Base-by-base conservation (phyloP, 2,888 invertebrate genomes). In the Nomada ruficornis region DNA sequence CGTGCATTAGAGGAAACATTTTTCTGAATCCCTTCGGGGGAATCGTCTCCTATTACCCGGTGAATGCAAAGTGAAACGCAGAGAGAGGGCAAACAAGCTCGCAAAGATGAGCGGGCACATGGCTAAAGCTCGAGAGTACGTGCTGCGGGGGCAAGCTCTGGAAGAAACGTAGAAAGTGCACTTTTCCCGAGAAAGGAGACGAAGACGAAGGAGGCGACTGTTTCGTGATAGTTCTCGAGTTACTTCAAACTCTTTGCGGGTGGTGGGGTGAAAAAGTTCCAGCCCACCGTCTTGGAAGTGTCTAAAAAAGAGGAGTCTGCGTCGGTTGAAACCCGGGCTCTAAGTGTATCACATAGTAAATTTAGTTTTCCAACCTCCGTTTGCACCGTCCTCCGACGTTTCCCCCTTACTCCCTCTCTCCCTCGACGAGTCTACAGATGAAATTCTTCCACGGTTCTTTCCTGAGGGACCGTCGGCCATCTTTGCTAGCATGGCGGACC, bases 321-420 rank as follows among this genome's bases (percentile, higher is more conserved):
- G 83, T 85, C 79, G 86, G 77, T 80, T 71, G 86, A 86, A 80
- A 79, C 83, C 76, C 85, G 63, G 75, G 81, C 90, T 91, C 91
- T 93, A 93, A 93, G 93, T 93, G 92, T 93, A 93, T 93, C 93
- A 93, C 93, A 93, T 92, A 93, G 93, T 93, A 93, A 93, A 94
- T 93, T 93, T 92, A 92, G 92, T 94, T 92, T 93, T 86, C 90
- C 90, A 88, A 91, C 89, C 91, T 91, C 87, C 89, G 86, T 85
- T 86, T 86, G 86, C 86, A 80, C 75, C 78, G 29, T 52, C 67
- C 18, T 26, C 13, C 68, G 42, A 55, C n/a, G 13, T 23, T 13
- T 26, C 59, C 13, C 23, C 42, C 59, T 26, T 26, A 2, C 26
- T 23, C 59, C 11, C 23, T 42, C 59, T 26, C 26, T 2, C 26